These are phyloP conservation scores for Drosophila grimshawi DNA, from an alignment of 1,140 invertebrate genomes.

Conservation along the genomic window DNA sequence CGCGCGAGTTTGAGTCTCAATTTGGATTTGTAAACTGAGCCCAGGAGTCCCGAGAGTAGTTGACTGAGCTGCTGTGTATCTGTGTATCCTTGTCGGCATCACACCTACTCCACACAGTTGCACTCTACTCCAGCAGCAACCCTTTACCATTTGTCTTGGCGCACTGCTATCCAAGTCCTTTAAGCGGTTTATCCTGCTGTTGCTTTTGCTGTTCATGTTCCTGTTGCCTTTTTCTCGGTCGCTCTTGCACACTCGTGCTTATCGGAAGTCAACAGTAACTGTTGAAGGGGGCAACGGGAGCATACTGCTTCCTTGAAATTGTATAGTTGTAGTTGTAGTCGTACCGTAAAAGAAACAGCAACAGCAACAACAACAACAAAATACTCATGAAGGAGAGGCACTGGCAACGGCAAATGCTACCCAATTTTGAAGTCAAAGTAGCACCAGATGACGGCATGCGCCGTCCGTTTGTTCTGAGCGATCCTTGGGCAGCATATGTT, in stretches of 20 bases:
- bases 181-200: conserved; percentile 79
- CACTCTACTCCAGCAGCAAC: conserved; percentile 42
- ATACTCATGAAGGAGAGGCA: conserved; percentile 40
- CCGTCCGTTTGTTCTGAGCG: conserved; percentile 72
- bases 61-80: conserved; percentile 29
- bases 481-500: conserved; percentile 75
- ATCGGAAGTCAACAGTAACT: conserved; percentile 80
- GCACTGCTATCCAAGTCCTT: conserved; percentile 55
- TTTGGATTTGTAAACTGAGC: conserved; percentile 76
- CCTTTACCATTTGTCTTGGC: conserved; percentile 60
- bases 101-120: conserved; percentile 57
- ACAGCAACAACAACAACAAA: conserved; percentile 51
- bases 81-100: conserved; percentile 74
- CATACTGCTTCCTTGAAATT: conserved; percentile 69
- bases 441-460: conserved; percentile 84
- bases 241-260: conserved; percentile 68
- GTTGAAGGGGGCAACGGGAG: conserved; percentile 53
- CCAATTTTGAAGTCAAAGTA: conserved; percentile 83
- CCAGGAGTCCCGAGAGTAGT: conserved; percentile 3
- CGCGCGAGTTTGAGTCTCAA: conserved; percentile 67
- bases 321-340: conserved; percentile 27
- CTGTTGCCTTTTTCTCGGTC: conserved; percentile 27
- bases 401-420: conserved; percentile 51
- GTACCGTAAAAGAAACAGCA: conserved; percentile 71
- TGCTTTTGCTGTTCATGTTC: conserved; percentile 54